These are phyloP conservation scores for Drosophila setifemur DNA, from an alignment of 1,140 invertebrate species.

Conservation along the genomic window DNA sequence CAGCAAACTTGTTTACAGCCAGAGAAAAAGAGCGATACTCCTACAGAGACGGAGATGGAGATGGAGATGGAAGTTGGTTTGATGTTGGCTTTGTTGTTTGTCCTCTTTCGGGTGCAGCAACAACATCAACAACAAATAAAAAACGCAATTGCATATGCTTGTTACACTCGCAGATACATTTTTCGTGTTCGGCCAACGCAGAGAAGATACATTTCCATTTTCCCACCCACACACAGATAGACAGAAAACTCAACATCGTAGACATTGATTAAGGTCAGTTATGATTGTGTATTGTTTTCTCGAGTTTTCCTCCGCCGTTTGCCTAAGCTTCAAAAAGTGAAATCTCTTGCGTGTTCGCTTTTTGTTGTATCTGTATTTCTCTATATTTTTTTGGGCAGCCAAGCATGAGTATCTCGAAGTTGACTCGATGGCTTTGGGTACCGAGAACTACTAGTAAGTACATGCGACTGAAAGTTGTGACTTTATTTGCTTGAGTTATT, in stretches of 20 bases:
- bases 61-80: background rate
- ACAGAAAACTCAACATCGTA: slow-evolving; percentile 35
- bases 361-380: slow-evolving; percentile 6
- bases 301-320: slow-evolving; percentile 8
- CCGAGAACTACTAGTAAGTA: slow-evolving; percentile 38
- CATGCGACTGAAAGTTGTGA: slow-evolving; percentile 31
- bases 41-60: background rate
- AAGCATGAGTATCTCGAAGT: slow-evolving; percentile 29
- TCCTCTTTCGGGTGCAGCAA: slow-evolving; percentile 35
- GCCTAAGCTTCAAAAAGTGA: slow-evolving; percentile 58
- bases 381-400: slow-evolving; percentile 9
- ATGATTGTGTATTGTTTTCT: slow-evolving; percentile 52
- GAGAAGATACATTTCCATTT: slow-evolving; percentile 28
- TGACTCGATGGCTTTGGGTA: slow-evolving; percentile 7
- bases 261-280: slow-evolving; percentile 76
- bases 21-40: background rate
- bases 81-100: slow-evolving; percentile 26
- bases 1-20: slow-evolving; percentile 70
- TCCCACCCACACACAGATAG: slow-evolving; percentile 35
- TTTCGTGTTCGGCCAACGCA: slow-evolving; percentile 9
- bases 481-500: slow-evolving; percentile 42
- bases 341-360: slow-evolving; percentile 43
- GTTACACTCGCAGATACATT: slow-evolving; percentile 49
- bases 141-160: slow-evolving; percentile 55
- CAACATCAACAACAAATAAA: background rate